A percentile compares a stretch with the other conserved stretches of the same genome.
These are phyloP conservation scores for Tricholaema leucomelas DNA, from an alignment of 2,113 vertebrate species.

Conservation along the genomic window DNA sequence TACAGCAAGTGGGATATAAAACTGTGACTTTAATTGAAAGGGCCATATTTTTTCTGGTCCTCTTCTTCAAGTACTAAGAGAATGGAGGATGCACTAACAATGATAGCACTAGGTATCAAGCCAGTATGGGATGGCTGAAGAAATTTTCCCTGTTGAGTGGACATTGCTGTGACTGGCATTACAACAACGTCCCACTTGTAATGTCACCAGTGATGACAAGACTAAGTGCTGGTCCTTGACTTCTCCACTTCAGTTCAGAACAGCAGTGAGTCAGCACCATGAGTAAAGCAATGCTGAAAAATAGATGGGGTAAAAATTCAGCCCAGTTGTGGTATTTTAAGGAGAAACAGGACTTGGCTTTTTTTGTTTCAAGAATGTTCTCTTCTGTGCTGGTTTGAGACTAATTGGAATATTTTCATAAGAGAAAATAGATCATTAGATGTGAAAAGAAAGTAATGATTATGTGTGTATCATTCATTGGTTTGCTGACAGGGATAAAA, in stretches of 20 bases:
- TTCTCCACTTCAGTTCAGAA: not conserved
- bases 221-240: not conserved
- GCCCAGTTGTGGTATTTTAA: not conserved
- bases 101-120: not conserved
- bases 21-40: not conserved
- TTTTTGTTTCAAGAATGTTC: not conserved
- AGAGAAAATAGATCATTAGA: too few relatives aligned
- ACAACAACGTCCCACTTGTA: not conserved
- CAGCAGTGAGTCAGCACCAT: not conserved
- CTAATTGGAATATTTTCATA: too few relatives aligned
- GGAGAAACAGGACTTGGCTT: not conserved
- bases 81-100: not conserved
- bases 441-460: too few relatives aligned
- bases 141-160: not conserved
- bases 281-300: not conserved
- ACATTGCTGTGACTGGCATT: not conserved
- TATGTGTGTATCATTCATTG: too few relatives aligned
- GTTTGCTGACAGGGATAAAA: too few relatives aligned
- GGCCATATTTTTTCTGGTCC: not conserved
- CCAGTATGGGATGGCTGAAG: not conserved
- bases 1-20: not conserved
- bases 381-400: not conserved
- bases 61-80: not conserved
- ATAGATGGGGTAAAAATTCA: not conserved
- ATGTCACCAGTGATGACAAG: not conserved